Base-by-base conservation (phyloP, 1,140 invertebrate genomes). In the Agrypnia vestita region DNA sequence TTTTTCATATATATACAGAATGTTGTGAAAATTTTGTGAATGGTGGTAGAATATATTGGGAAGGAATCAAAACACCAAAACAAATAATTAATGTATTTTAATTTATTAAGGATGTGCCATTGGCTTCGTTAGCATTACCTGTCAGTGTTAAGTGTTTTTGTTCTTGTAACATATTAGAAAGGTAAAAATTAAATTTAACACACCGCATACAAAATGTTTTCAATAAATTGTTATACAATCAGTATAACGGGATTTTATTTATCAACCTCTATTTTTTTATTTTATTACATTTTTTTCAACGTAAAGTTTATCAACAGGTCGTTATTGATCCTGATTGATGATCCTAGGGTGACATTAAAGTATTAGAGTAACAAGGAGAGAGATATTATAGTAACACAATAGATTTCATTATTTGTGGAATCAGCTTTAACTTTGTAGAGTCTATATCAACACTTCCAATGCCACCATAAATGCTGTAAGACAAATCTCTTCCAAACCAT, bases 151-250 rank as follows among this genome's bases (percentile, higher is more conserved):
- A 83, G 79, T 83, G 82, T 80, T 83, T 83, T 80, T 51, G 76
- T 83, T 80, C 79, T 80, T 80, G 71, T 80, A 79, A 76, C 17
- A 80, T 83, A 83, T 62, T 80, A 80, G 76, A 76, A 80, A 72
- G 71, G 71, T 83, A 82, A 80, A 80, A 83, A 80, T 76, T 79
- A 80, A 79, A 80, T 79, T 80, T 80, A 83, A 76, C 67, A 83
- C 79, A 80, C 79, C 76, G 79, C 82, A 83, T 80, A 80, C 74
- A 80, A 80, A 78, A 83, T 80, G 82, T 83, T 83, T 83, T 80
- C 82, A 83, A 83, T 83, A 83, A 83, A 83, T 83, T 83, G 82
- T 83, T 83, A 83, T 83, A 83, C 82, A 83, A 80, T 80, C 79
- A 79, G 75, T 35, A 35, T 3, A 35, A 6, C 6, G 25, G 25